Evolutionary conservation across 2,888 invertebrate species (phyloP), one percentile per base, ranked within the genome.

Genomic region (Myopa tessellatipennis): DNA sequence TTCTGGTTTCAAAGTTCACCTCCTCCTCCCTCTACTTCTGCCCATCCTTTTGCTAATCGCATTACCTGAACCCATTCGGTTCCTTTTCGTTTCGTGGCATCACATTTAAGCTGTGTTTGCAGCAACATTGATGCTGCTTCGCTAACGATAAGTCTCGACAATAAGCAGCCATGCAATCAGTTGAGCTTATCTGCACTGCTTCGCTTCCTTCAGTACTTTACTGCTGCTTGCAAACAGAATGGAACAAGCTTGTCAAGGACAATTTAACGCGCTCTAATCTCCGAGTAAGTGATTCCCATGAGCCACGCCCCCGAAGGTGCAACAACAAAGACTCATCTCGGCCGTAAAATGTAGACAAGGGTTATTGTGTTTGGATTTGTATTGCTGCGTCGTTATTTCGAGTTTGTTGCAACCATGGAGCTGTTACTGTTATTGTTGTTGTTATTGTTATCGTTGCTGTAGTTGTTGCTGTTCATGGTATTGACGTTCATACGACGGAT

Each of bases 221-320:
- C 60, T 61, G 73, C 63, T 40, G 14, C 34, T 40, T 61, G 63
- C 73, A 63, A 61, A 61, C 61, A 63, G 73, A 61, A 61, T 40
- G 18, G 34, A 63, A 73, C 7, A 45, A 26, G 50, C 63, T 61
- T 63, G 40, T 45, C 63, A 73, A 73, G 63, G 73, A 63, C 73
- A 63, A 73, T 73, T 73, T 73, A 73, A 73, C 73, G 50, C 73
- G 61, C 16, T 45, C 61, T 63, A 61, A 73, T 73, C 73, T 45
- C 60, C 61, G n/a, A 40, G 36, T 73, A 73, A 73, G 61, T 73
- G 73, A 73, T 72, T 72, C 40, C 36, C 45, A 45, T 45, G 45
- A 45, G 10, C 45, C 45, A 45, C 45, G 45, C 45, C 45, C 10
- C 10, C 1, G 10, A 45, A 8, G 45, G 45, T 63, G 26, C 26